Conservation (phyloP, 2,797 vertebrate species). For the Tolypeutes matacus region DNA sequence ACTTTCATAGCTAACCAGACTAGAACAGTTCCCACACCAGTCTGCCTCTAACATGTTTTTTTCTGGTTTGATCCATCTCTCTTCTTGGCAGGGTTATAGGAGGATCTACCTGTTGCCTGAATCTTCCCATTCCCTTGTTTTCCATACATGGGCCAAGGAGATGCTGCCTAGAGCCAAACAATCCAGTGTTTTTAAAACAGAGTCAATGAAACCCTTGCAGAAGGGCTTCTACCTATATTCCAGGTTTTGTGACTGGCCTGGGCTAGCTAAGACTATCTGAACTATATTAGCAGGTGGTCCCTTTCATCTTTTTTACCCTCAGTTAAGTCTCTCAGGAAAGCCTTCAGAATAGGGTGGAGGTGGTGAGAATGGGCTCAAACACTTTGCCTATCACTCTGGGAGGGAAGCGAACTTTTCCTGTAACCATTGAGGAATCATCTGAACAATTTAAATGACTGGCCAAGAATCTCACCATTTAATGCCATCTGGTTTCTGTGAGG, state of each 20-base stretch:
- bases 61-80: not conserved
- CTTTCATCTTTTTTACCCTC: not conserved
- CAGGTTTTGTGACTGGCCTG: accelerated
- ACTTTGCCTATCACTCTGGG: not conserved
- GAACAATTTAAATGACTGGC: not conserved
- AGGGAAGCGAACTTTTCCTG: not conserved
- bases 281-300: not conserved
- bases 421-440: not conserved
- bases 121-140: not conserved
- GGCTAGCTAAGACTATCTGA: not conserved
- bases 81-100: not conserved
- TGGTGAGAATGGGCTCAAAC: not conserved
- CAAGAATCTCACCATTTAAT: not conserved
- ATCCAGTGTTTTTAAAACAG: not conserved
- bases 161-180: not conserved
- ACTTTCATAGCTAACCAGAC: not conserved
- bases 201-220: not conserved
- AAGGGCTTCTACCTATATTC: not conserved
- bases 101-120: not conserved
- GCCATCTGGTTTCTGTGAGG: not conserved
- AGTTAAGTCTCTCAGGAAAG: not conserved
- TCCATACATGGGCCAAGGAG: not conserved
- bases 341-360: not conserved
- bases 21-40: not conserved
- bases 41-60: not conserved